Evolutionary conservation across 2,888 invertebrate genomes (phyloP), one percentile per base, ranked within the genome.

Genomic region (Cephus pulcher): DNA sequence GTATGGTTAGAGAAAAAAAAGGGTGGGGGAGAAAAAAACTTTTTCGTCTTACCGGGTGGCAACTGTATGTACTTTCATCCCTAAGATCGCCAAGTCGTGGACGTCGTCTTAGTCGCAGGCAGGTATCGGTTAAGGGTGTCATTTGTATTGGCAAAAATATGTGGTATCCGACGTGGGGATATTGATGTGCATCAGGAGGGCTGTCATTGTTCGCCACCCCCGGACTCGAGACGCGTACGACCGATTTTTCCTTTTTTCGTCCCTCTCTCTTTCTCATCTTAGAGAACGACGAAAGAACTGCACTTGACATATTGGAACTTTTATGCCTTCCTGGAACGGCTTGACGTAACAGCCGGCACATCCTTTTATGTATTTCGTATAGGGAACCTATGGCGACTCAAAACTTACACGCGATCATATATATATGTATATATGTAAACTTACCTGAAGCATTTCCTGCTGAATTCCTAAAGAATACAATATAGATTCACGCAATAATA

Each of bases 281-380:
- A 77, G 83, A 77, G 81, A 78, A 81, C 80, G 83, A 84, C 70
- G 30, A 30, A 82, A 84, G 84, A 84, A 87, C 85, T 85, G 85
- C 89, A 88, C 89, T 88, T 89, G 88, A 89, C 89, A 87, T 89
- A 89, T 89, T 86, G 88, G 85, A 85, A 89, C 86, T 89, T 89
- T 89, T 89, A 87, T 88, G 85, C 83, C 85, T 84, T 88, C 85
- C 84, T 81, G 82, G 86, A 87, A 87, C 78, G 82, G 79, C 79
- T 76, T 76, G 79, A 79, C 75, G 89, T 84, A 89, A 89, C 84
- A 89, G 87, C 89, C 89, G 89, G 88, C 88, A 84, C 84, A 87
- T 89, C 87, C 84, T 85, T 84, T 88, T 88, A 82, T 87, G 86
- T 85, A 81, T 40, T 40, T 40, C 40, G 40, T 40, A 40, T 40